Conservation (phyloP, 2,888 invertebrate genomes). For the Bombylius major region DNA sequence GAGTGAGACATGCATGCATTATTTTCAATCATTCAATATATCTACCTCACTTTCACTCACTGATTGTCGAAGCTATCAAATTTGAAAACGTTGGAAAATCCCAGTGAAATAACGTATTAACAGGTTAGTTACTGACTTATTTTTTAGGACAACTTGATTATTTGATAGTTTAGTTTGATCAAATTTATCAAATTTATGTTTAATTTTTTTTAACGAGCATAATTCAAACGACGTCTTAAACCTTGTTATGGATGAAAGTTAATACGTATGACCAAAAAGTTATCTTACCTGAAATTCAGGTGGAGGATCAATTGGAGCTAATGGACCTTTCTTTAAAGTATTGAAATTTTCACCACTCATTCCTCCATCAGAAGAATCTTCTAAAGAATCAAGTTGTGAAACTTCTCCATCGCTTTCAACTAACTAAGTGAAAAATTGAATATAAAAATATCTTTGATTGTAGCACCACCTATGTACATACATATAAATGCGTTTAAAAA, state of each 20-base stretch:
- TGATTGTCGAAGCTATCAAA: too few relatives aligned
- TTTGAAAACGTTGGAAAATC: too few relatives aligned
- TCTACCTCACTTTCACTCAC: too few relatives aligned
- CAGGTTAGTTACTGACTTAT: too few relatives aligned
- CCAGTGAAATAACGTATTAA: too few relatives aligned
- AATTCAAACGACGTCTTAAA: too few relatives aligned
- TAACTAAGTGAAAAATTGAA: constrained; percentile 40
- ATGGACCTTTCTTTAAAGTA: constrained; percentile 67
- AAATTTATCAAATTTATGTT: too few relatives aligned
- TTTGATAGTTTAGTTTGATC: too few relatives aligned
- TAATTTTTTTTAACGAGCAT: too few relatives aligned
- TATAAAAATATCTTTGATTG: neutral
- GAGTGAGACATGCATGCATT: too few relatives aligned
- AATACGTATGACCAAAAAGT: neutral
- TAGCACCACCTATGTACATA: neutral
- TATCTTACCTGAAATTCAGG: constrained; percentile 61
- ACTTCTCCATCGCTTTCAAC: constrained; percentile 74
- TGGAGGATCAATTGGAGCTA: constrained; percentile 65
- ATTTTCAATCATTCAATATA: too few relatives aligned
- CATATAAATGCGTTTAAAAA: neutral
- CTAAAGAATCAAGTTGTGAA: constrained; percentile 66
- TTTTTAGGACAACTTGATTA: too few relatives aligned
- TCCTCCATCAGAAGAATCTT: constrained; percentile 55
- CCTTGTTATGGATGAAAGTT: neutral
- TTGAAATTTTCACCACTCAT: constrained; percentile 74